Evolutionary conservation across 1,140 invertebrate species (phyloP), one percentile per base, ranked within the genome.

Genomic region (Drosophila prosaltans): DNA sequence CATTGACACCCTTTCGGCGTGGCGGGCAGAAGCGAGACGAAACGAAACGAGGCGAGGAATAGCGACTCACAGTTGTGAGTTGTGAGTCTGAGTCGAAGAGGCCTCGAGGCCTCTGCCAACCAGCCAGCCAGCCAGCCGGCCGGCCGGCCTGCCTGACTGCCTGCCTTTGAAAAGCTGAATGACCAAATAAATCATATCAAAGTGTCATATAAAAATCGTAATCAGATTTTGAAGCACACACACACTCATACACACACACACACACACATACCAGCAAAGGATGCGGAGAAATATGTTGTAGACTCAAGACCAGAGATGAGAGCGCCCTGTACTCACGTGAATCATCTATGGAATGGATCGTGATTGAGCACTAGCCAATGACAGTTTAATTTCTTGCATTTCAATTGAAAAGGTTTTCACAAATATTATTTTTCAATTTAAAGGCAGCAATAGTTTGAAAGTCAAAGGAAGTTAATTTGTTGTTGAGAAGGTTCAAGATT

Each of bases 151-250:
- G 21, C 21, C 45, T 24, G 45, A 16, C n/a, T 26, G 45, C 45
- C 84, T 88, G 84, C 77, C 80, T 83, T 90, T 90, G 81, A 90
- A 90, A 90, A 86, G 86, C 86, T 90, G 86, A 90, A 90, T 90
- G 86, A 86, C 86, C 86, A 90, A 90, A 90, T 90, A 90, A 90
- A 90, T 90, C 86, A 90, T 82, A 90, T 82, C 86, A 90, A 90
- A 90, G 86, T 90, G 86, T 90, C 86, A 82, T 90, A 90, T 90
- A 90, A 90, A 90, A 90, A 90, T 90, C 86, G 86, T 90, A 90
- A 90, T 90, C 86, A 90, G 86, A 90, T 90, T 90, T 82, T 90
- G 81, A 86, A 85, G 85, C 84, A 72, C 80, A 84, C 70, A 83
- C 73, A 72, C 72, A 41, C n/a, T 62, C 43, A 66, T 45, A 41